A percentile compares a stretch with the other conserved stretches of the same genome.
phyloP scores from a whole-genome alignment of 2,113 vertebrate genomes.

The Neotoma lepida region DNA sequence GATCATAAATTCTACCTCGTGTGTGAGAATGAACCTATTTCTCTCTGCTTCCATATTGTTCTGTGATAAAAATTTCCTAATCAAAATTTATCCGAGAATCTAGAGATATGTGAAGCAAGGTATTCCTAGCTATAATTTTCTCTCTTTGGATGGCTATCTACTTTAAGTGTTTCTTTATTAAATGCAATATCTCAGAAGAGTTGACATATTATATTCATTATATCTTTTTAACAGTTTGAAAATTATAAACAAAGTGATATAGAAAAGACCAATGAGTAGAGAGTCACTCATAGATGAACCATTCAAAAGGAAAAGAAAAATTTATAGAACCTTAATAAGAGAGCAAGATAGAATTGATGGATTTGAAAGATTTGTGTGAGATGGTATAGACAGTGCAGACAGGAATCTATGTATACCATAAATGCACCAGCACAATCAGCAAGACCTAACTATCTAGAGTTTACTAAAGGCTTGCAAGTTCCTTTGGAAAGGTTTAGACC shows the following conservation, averaged over 20 bases:
- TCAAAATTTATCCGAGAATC: not conserved
- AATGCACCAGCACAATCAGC: not conserved
- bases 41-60: not conserved
- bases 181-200: constrained; percentile 5
- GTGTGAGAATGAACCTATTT: constrained; percentile 12
- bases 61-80: not conserved
- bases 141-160: not conserved
- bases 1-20: constrained; percentile 15
- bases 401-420: not conserved
- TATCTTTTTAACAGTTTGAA: constrained; percentile 31
- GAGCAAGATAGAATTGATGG: not conserved
- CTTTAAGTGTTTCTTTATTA: constrained; percentile 50
- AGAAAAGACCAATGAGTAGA: not conserved
- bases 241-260: constrained; percentile 34
- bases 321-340: not conserved
- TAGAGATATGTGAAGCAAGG: not conserved
- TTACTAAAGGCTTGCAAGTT: not conserved
- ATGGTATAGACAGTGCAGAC: not conserved
- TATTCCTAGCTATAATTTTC: not conserved
- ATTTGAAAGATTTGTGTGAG: not conserved
- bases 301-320: not conserved
- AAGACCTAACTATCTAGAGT: not conserved
- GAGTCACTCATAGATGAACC: not conserved
- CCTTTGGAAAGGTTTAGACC: not conserved
- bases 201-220: not conserved